These are phyloP conservation scores for Leuciscus idus DNA, from an alignment of 2,113 vertebrate species.

Conservation along the genomic window DNA sequence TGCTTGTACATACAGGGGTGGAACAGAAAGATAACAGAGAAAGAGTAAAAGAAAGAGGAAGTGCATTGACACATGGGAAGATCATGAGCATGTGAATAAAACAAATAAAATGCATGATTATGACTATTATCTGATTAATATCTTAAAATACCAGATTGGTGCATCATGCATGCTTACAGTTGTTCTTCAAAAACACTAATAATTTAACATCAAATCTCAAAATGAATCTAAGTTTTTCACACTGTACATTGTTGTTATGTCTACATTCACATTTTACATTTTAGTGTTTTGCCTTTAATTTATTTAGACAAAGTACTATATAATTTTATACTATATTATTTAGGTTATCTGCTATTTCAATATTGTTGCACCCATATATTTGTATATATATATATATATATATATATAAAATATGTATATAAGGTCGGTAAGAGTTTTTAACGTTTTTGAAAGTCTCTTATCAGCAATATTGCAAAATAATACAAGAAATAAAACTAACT, in stretches of 20 bases:
- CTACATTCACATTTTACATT: no score
- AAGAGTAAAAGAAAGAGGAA: neutral
- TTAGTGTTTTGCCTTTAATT: no score
- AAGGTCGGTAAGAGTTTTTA: neutral
- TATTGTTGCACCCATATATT: no score
- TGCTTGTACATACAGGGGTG: conserved; percentile 1
- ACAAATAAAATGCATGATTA: neutral
- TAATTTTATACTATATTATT: no score
- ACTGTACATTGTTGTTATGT: neutral
- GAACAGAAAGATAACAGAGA: neutral
- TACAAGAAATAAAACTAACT: no score
- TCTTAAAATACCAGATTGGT: neutral
- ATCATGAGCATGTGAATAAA: neutral
- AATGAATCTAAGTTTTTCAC: neutral
- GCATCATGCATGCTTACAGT: neutral
- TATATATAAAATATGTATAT: no score
- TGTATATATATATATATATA: no score
- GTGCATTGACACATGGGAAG: neutral
- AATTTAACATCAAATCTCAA: neutral
- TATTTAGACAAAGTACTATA: no score
- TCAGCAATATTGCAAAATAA: neutral
- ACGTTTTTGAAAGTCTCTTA: neutral
- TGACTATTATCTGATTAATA: no score
- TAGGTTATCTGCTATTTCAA: no score
- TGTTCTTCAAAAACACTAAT: no score